Percentiles rank a stretch among this genome's conserved stretches.
Conservation (phyloP, 2,113 vertebrate genomes). For the Mormyrus lacerda region DNA sequence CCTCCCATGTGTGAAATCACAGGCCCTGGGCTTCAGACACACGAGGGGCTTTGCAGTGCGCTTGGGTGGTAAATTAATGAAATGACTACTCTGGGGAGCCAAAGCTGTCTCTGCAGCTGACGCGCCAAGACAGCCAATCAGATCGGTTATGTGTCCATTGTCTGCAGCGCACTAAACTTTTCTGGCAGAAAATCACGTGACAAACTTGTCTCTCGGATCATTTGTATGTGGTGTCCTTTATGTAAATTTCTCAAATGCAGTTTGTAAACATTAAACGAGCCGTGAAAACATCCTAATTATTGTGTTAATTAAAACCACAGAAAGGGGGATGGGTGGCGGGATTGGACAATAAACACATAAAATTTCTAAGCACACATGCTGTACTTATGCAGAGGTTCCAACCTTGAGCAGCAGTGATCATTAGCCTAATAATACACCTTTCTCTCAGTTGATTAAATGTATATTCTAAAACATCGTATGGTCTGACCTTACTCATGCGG, state of each 20-base stretch:
- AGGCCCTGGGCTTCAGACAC: neutral
- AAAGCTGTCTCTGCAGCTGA: neutral
- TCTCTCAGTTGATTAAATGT: neutral
- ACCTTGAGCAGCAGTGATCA: neutral
- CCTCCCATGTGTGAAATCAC: constrained; percentile 1
- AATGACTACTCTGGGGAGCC: neutral
- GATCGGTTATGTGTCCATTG: neutral
- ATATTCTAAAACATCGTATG: neutral
- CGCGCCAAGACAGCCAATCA: neutral
- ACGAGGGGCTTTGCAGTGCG: neutral
- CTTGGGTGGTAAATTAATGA: neutral
- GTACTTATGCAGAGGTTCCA: neutral
- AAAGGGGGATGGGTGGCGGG: neutral
- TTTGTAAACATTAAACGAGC: constrained; percentile 5
- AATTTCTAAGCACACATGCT: neutral
- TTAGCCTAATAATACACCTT: neutral
- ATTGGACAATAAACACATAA: neutral
- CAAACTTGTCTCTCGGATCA: neutral
- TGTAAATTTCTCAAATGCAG: neutral
- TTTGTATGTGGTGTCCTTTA: neutral
- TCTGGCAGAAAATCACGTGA: neutral
- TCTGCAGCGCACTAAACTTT: neutral
- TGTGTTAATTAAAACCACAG: neutral
- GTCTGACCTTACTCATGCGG: neutral
- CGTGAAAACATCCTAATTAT: constrained; percentile 1